A percentile compares a stretch with the other conserved stretches of the same genome.
These are phyloP conservation scores for Ennomos fuscantarius DNA, from an alignment of 2,888 invertebrate species.

Conservation along the genomic window DNA sequence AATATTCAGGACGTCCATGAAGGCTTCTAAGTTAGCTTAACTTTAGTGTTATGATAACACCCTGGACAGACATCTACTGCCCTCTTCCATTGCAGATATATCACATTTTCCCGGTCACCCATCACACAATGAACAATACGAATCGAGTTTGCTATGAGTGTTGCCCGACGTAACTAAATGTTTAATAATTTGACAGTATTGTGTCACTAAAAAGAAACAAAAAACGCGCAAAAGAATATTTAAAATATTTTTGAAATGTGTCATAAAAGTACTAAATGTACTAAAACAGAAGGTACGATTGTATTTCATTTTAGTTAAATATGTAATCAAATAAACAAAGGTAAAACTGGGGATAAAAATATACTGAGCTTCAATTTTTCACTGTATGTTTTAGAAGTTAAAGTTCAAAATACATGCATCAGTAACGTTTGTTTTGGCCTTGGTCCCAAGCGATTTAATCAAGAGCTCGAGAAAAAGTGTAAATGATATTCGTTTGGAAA, in stretches of 20 bases:
- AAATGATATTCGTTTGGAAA: not conserved
- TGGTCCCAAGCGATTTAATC: no score
- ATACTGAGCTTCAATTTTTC: not conserved
- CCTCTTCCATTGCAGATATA: no score
- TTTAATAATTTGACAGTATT: not conserved
- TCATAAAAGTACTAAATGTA: not conserved
- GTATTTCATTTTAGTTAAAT: slow-evolving; percentile 4
- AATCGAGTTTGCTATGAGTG: no score
- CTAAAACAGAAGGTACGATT: not conserved
- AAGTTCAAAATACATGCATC: not conserved
- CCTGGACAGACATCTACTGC: no score
- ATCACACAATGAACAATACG: no score
- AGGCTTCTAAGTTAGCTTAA: no score
- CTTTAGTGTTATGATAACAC: no score
- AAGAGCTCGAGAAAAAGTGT: not conserved
- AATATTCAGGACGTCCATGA: no score
- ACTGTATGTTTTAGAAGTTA: not conserved
- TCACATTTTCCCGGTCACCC: no score
- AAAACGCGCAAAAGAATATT: not conserved
- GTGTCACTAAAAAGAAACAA: not conserved
- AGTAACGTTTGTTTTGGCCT: no score
- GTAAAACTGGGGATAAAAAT: not conserved
- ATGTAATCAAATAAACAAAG: slow-evolving; percentile 10
- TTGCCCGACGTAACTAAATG: no score
- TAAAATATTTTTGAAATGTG: not conserved